phyloP scores from a whole-genome alignment of 1,140 invertebrate genomes.

The Apolygus lucorum region DNA sequence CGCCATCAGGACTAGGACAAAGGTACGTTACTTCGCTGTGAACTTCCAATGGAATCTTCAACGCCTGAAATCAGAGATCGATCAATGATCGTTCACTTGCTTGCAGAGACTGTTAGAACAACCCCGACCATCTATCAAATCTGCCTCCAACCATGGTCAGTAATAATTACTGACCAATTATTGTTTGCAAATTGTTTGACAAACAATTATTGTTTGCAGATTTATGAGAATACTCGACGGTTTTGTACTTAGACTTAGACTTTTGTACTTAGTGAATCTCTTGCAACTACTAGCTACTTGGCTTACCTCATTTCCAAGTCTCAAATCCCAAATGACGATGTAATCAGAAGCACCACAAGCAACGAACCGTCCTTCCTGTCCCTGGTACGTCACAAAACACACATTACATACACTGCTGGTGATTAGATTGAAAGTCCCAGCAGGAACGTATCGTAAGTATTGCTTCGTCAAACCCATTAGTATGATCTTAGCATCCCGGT shows the following conservation, averaged over 20 bases:
- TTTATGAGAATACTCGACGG: too few species aligned
- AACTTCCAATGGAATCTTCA: constrained; percentile 67
- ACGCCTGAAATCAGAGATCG: constrained; percentile 44
- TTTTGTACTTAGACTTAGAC: too few species aligned
- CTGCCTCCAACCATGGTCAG: too few species aligned
- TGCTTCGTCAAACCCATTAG: constrained; percentile 96
- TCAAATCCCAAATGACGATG: constrained; percentile 88
- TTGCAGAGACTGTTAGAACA: too few species aligned
- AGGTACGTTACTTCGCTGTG: constrained; percentile 58
- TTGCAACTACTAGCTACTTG: too few species aligned
- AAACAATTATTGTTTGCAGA: too few species aligned
- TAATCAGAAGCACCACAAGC: constrained; percentile 86
- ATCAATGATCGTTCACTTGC: background rate
- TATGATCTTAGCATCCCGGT: too few species aligned
- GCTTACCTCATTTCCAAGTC: constrained; percentile 75
- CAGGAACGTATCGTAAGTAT: constrained; percentile 80
- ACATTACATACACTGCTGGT: constrained; percentile 68
- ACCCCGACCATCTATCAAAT: too few species aligned
- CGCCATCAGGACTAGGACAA: constrained; percentile 57
- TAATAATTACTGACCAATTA: too few species aligned
- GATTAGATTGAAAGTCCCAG: constrained; percentile 78
- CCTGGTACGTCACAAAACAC: constrained; percentile 63
- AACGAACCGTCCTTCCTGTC: constrained; percentile 68
- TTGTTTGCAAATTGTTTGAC: too few species aligned
- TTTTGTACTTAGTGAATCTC: too few species aligned